Conservation (phyloP, 2,888 invertebrate genomes). For the Thumatha senex region DNA sequence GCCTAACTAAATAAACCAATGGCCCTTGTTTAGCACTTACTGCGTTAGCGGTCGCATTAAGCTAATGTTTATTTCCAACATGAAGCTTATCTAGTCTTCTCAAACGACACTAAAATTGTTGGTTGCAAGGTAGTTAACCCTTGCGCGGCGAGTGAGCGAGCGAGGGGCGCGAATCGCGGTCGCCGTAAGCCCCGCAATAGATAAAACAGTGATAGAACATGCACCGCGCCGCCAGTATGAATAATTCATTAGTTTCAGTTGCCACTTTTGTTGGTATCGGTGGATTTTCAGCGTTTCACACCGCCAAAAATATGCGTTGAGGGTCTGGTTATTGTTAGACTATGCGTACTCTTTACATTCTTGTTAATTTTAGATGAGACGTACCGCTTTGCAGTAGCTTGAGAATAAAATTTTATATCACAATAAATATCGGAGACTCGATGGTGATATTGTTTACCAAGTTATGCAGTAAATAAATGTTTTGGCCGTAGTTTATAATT, state of each 20-base stretch:
- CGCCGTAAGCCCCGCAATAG: slow-evolving; percentile 78
- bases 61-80: slow-evolving; percentile 75
- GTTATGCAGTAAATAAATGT: too few relatives aligned
- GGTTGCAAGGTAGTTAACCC: slow-evolving; percentile 79
- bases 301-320: slow-evolving; percentile 79
- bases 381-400: slow-evolving; percentile 26
- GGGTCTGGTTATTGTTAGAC: slow-evolving; percentile 74
- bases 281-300: slow-evolving; percentile 81
- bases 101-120: slow-evolving; percentile 77
- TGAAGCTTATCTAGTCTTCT: slow-evolving; percentile 76
- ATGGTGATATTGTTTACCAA: background rate
- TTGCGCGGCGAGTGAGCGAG: slow-evolving; percentile 55
- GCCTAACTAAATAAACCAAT: slow-evolving; percentile 45
- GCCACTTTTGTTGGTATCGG: slow-evolving; percentile 83
- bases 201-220: slow-evolving; percentile 85
- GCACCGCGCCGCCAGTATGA: slow-evolving; percentile 81
- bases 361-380: slow-evolving; percentile 59
- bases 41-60: slow-evolving; percentile 67
- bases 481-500: too few relatives aligned
- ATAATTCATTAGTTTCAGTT: slow-evolving; percentile 84
- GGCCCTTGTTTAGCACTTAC: slow-evolving; percentile 58
- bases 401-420: slow-evolving; percentile 36
- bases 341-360: slow-evolving; percentile 62
- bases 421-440: background rate
- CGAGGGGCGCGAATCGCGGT: slow-evolving; percentile 56